Base-by-base conservation (phyloP, 2,797 vertebrate genomes). In the Rhyacichthys aspro region DNA sequence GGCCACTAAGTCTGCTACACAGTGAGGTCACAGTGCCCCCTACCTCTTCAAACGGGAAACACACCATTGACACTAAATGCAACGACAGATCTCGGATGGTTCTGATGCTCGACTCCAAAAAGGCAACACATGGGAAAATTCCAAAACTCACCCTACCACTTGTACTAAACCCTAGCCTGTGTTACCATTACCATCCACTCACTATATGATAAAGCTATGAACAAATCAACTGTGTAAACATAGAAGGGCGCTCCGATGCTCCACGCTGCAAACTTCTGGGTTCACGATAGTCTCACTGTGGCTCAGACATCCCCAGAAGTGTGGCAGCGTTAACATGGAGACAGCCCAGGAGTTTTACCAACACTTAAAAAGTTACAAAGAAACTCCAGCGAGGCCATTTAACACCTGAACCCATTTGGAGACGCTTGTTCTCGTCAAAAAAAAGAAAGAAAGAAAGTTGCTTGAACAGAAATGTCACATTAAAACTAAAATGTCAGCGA, bases 201-300 rank as follows among this genome's bases (percentile, higher is more conserved):
- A 19, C 16, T 39, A 14, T 12, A 23, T 28, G 42, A 54, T 56
- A 47, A 47, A 49, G 57, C 59, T 61, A 2, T 54, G 52, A 50
- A 49, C 54, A 57, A 17, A 65, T 34, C 38, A 17, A 50, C 1
- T 57, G 66, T 74, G 79, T 76, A 84, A 85, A 88, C 82, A 79
- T 53, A 56, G 15, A 53, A 11, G 48, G 61, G 62, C 48, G 16
- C 63, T 71, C 57, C 42, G 12, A 55, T 15, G 17, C 33, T 43
- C 11, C 23, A 33, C 9, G n/a, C 53, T 54, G 59, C 57, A 43
- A 18, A 32, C 47, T 56, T 47, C 48, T 15, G 48, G 37, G 28
- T 37, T 39, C 9, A 28, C 12, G 12, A 46, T 48, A 28, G 23
- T 28, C 23, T 28, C 23, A 57, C 32, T 43, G 12, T 34, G 45